Base-by-base conservation (phyloP, 2,888 invertebrate genomes). In the Isotomurus palustris region DNA sequence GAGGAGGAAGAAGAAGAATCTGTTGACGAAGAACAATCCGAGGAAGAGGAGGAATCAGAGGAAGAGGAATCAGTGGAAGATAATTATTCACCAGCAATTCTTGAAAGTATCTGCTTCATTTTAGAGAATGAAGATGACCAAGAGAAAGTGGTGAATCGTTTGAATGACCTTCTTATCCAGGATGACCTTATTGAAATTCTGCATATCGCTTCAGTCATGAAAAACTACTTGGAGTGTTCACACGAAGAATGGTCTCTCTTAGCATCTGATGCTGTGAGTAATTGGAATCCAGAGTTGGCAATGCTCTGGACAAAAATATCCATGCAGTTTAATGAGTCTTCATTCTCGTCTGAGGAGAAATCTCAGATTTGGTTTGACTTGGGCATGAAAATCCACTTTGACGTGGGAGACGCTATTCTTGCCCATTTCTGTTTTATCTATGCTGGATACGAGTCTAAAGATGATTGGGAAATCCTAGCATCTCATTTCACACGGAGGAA, bases 241-340 rank as follows among this genome's bases (percentile, higher is more conserved):
- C 29, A 28, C 10, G 48, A 56, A 1, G 66, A 61, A 25, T 66
- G 62, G 62, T 47, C 25, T 2, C 55, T 53, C 25, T 38, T 67
- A 6, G 49, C 55, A 8, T 35, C 54, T 5, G 56, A 56, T 25
- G 64, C 64, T 2, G 8, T 67, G n/a, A 25, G 35, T 3, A 29
- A 51, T 2, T 58, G 58, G 21, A 48, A 67, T 29, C 45, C 56
- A 4, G 67, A 67, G 35, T 28, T 67, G 32, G 60, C 62, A 21
- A 62, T 67, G 64, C 41, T 64, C 8, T 67, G 67, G 67, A 62
- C 62, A 24, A 64, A 59, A 57, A n/a, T 64, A 25, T 59, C 54
- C 2, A 28, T 62, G n/a, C 45, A 57, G 32, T 57, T 56, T 17
- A 56, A 38, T 5, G 38, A 38, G 5, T 38, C 5, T 38, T n/a